phyloP scores from a whole-genome alignment of 2,797 vertebrate genomes.

The Macroramphosus scolopax region DNA sequence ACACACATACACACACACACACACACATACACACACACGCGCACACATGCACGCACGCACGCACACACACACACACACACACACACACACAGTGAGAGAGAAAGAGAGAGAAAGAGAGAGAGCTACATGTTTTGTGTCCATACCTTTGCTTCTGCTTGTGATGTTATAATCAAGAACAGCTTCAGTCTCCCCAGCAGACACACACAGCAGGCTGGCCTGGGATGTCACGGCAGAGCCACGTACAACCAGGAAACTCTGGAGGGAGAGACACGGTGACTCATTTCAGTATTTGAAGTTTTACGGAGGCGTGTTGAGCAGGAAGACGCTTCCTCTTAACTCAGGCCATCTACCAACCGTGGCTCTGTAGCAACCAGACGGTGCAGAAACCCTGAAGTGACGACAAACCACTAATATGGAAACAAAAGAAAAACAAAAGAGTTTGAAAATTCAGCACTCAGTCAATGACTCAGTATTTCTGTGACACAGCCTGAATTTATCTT shows the following conservation, averaged over 20 bases:
- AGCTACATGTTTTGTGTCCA: too few relatives aligned
- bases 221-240: slow-evolving; percentile 51
- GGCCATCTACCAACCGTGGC: accelerated
- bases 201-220: slow-evolving; percentile 68
- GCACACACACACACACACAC: not conserved
- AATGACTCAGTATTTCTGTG: not conserved
- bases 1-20: not conserved
- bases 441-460: not conserved
- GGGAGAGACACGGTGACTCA: slow-evolving; percentile 45
- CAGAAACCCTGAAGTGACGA: not conserved
- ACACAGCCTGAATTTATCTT: not conserved
- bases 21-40: not conserved
- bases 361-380: slow-evolving; percentile 2
- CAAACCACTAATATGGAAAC: too few relatives aligned
- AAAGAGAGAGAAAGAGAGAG: too few relatives aligned
- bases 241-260: slow-evolving; percentile 80
- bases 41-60: not conserved
- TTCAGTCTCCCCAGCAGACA: slow-evolving; percentile 64
- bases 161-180: slow-evolving; percentile 65
- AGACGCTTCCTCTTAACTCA: not conserved
- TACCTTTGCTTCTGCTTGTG: slow-evolving; percentile 62
- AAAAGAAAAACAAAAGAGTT: not conserved
- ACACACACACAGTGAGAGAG: not conserved
- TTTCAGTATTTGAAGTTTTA: slow-evolving; percentile 11
- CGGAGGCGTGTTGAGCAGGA: slow-evolving; percentile 22